Evolutionary conservation across 37 sponge, comb jelly and placozoan species (phyloP), one percentile per base, ranked within the genome.

Genomic region (Oopsacas minuta): DNA sequence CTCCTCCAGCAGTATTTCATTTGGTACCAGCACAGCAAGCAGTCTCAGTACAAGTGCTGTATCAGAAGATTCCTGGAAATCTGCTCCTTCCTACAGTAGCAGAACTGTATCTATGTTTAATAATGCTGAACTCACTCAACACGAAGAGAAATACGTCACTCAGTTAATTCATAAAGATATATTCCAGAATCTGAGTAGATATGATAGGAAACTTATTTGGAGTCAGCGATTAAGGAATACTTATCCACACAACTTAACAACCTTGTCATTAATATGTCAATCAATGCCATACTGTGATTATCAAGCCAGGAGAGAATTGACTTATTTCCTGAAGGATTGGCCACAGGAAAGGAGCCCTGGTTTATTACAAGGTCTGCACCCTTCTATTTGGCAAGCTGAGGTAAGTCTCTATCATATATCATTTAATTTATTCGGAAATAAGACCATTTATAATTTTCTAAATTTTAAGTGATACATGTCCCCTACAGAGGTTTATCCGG

Each of bases 251-350:
- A 61, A 61, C 75, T 12, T 61, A 61, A 61, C 75, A 20, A 61
- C 75, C 1, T 34, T 61, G 32, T 61, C 75, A 3, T 61, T 61
- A 12, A 61, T 61, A 25, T 61, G 75, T n/a, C 75, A 61, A 12
- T 61, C 75, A 3, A 61, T 61, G 75, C 75, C 75, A 5, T 61
- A 61, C 30, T 61, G 75, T 34, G 75, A 61, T 34, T n/a, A 61
- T 12, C 75, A 61, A n/a, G 75, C 75, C 28, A 61, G 75, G 75
- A 61, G 75, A 12, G 75, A 61, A 12, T 34, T 61, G 17, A 61
- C 17, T 3, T 61, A 61, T 61, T 61, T 61, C 75, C 75, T 61
- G 3, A 61, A 61, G 75, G 75, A 61, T 12, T 61, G 75, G 75
- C 75, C 75, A 25, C 75, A 61, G 75, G 75, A 61, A 34, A 10